Base-by-base conservation (phyloP, 2,113 vertebrate species). In the Epinephelus cyanopodus region DNA sequence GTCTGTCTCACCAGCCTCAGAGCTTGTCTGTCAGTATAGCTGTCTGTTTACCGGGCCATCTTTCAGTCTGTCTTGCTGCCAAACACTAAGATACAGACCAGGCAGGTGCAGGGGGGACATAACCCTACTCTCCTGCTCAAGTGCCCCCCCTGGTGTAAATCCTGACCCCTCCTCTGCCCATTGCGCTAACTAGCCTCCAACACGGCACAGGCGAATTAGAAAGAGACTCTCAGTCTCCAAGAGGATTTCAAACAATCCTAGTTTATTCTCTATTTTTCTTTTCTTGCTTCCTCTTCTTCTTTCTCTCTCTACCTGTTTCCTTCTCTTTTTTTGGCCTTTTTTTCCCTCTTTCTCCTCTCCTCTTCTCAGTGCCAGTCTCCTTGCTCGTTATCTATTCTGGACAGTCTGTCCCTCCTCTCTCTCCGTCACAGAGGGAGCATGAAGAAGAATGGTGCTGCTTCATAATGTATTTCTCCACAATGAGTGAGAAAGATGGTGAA, bases 371-470 rank as follows among this genome's bases (percentile, higher is more conserved):
- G 71, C 50, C 83, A 72, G 82, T 86, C 90, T 90, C 81, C 71
- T 81, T 62, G 53, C 83, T 91, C 45, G 83, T 91, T 94, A 92
- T 91, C 90, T 90, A 87, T 91, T 92, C 90, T 75, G 92, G 88
- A 92, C 84, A 90, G 89, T 90, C 68, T 89, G 89, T 92, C 91
- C 90, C 92, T 92, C 83, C 87, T 89, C 86, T 69, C 83, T 80
- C 82, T 81, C 87, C 56, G 67, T 92, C 89, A 83, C 82, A 60
- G 69, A 87, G 81, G 79, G 85, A 89, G 76, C 75, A 88, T 87
- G 81, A 89, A 79, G 83, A 87, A 89, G 90, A 92, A 92, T 87
- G 88, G 68, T 75, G 79, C 84, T 81, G 92, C 80, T 91, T 91
- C 87, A 90, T 89, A 86, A 93, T 90, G 77, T 89, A 84, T 87